phyloP scores from a whole-genome alignment of 2,888 invertebrate genomes.

The Venusia cambrica region DNA sequence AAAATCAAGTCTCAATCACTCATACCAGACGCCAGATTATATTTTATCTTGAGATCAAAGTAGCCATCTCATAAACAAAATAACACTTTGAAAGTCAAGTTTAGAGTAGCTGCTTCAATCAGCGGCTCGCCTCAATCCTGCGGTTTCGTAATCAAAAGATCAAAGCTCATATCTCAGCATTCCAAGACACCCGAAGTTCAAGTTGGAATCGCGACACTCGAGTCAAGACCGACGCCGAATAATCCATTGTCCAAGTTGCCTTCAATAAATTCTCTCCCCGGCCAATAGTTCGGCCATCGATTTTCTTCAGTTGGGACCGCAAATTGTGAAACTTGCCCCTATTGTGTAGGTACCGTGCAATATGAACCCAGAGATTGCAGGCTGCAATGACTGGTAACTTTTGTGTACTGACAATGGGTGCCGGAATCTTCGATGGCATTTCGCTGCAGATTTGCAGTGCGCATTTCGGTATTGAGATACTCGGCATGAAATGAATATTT shows the following conservation, averaged over 20 bases:
- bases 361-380: constrained; percentile 58
- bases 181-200: constrained; percentile 28
- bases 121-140: constrained; percentile 10
- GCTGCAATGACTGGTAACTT: constrained; percentile 59
- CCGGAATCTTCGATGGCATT: constrained; percentile 32
- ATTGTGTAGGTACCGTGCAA: constrained; percentile 59
- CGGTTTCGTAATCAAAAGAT: constrained; percentile 20
- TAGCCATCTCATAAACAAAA: too few relatives aligned
- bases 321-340: constrained; percentile 61
- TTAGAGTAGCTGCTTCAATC: constrained; percentile 18
- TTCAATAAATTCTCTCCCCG: constrained; percentile 57
- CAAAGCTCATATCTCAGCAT: constrained; percentile 18
- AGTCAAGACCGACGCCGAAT: constrained; percentile 54
- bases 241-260: constrained; percentile 58
- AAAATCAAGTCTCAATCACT: too few relatives aligned
- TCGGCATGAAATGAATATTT: constrained; percentile 17
- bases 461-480: constrained; percentile 15
- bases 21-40: too few relatives aligned
- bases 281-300: constrained; percentile 59
- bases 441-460: constrained; percentile 23
- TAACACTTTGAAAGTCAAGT: constrained; percentile 22
- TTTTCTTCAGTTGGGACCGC: constrained; percentile 56
- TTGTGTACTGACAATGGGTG: constrained; percentile 39
- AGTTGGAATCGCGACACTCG: constrained; percentile 38
- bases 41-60: too few relatives aligned